Evolutionary conservation across 1,140 invertebrate species (phyloP).

Genomic region (Calephelis virginiensis): DNA sequence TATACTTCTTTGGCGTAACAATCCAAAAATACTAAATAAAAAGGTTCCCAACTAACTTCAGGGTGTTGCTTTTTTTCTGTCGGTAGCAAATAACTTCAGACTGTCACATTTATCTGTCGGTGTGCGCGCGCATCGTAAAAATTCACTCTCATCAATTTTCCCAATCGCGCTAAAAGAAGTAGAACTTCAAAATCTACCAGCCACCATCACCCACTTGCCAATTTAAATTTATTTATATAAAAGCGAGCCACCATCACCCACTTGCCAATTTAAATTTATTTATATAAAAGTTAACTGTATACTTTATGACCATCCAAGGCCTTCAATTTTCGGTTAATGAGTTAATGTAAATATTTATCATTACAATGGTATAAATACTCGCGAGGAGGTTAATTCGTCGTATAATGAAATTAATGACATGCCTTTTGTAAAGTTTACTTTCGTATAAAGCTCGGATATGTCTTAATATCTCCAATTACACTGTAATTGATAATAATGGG

Average conservation of each 20-base stretch:
- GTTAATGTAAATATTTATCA: slow-evolving; percentile 16
- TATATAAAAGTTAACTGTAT: not conserved
- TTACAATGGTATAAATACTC: slow-evolving; percentile 2
- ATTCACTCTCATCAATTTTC: too few species aligned
- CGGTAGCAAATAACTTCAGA: too few species aligned
- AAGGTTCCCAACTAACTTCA: too few species aligned
- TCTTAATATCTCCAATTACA: slow-evolving; percentile 14
- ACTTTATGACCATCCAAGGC: not conserved
- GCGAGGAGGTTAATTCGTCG: not conserved
- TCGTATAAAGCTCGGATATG: slow-evolving; percentile 13
- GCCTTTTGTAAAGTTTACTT: slow-evolving; percentile 9
- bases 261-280: not conserved
- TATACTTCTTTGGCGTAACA: too few species aligned
- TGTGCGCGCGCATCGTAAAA: too few species aligned
- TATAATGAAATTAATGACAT: slow-evolving; percentile 14
- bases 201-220: too few species aligned
- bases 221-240: not conserved
- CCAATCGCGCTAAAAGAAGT: too few species aligned
- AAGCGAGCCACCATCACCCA: too few species aligned
- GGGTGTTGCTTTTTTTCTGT: too few species aligned
- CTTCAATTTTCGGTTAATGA: not conserved
- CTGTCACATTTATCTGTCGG: too few species aligned
- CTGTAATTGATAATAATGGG: slow-evolving; percentile 11
- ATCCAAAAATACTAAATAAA: too few species aligned
- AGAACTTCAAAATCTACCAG: too few species aligned